These are phyloP conservation scores for Silvanus unidentatus DNA, from an alignment of 2,888 invertebrate species.

Conservation along the genomic window DNA sequence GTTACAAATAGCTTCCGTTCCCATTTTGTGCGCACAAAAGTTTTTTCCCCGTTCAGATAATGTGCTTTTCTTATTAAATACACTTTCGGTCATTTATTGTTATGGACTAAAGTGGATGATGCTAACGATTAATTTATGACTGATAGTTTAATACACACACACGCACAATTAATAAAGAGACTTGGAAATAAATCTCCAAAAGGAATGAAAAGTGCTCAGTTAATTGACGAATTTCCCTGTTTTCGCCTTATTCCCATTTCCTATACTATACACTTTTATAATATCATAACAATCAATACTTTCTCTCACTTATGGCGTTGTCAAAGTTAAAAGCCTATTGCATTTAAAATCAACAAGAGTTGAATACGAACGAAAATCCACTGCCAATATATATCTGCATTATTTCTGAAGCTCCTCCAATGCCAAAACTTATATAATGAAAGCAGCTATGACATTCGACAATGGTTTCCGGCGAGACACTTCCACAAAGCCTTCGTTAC, in stretches of 20 bases:
- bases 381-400: constrained; percentile 47
- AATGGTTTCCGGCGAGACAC: constrained; percentile 42
- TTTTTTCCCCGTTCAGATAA: constrained; percentile 3
- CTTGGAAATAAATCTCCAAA: too few species aligned
- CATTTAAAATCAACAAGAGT: constrained; percentile 37
- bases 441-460: constrained; percentile 40
- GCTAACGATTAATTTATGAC: too few species aligned
- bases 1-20: too few species aligned
- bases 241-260: too few species aligned
- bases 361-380: constrained; percentile 41
- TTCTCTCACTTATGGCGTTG: constrained; percentile 17
- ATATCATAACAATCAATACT: neutral
- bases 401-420: constrained; percentile 42
- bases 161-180: too few species aligned
- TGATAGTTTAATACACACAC: too few species aligned
- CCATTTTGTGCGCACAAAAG: too few species aligned
- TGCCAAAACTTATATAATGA: constrained; percentile 45
- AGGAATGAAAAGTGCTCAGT: too few species aligned
- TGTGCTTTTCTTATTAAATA: constrained; percentile 6
- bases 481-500: constrained; percentile 34
- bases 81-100: neutral
- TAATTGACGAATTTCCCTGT: too few species aligned
- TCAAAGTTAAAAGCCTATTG: constrained; percentile 34
- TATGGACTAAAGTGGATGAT: too few species aligned
- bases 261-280: too few species aligned